Conservation (phyloP, 2,113 vertebrate species). For the Cromileptes altivelis region DNA sequence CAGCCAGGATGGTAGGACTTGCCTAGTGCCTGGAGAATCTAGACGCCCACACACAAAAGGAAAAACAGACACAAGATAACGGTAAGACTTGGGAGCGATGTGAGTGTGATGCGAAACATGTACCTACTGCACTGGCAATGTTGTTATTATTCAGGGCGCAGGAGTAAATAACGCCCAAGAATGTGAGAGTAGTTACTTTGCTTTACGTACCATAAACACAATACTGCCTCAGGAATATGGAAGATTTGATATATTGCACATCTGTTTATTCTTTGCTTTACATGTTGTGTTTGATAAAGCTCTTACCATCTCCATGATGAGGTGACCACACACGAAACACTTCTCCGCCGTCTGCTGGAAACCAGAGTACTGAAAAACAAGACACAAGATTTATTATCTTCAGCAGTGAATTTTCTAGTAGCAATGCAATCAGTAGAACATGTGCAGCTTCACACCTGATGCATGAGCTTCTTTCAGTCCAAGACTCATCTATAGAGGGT, state of each 20-base stretch:
- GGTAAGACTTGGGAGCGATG: constrained; percentile 1
- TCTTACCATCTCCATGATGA: constrained; percentile 99
- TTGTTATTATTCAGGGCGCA: too few relatives aligned
- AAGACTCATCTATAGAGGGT: constrained; percentile 60
- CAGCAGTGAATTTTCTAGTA: background rate
- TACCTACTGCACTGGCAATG: background rate
- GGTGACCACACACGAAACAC: constrained; percentile 98
- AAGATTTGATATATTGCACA: background rate
- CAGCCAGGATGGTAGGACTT: constrained; percentile 98
- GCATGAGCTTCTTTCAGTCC: background rate
- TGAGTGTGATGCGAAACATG: background rate
- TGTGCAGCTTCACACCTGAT: background rate
- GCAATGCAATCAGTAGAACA: background rate
- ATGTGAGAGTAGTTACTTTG: background rate
- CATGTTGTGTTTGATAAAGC: background rate
- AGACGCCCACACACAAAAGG: constrained; percentile 49
- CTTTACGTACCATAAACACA: too few relatives aligned
- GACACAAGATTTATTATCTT: background rate
- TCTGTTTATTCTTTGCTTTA: background rate
- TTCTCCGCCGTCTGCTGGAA: constrained; percentile 99
- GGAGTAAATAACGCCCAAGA: background rate
- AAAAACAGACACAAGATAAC: constrained; percentile 5
- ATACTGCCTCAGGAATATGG: background rate
- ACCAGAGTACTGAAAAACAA: constrained; percentile 92
- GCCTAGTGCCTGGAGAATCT: constrained; percentile 98